phyloP scores from a whole-genome alignment of 2,888 invertebrate genomes.

The Caenorhabditis sp. region DNA sequence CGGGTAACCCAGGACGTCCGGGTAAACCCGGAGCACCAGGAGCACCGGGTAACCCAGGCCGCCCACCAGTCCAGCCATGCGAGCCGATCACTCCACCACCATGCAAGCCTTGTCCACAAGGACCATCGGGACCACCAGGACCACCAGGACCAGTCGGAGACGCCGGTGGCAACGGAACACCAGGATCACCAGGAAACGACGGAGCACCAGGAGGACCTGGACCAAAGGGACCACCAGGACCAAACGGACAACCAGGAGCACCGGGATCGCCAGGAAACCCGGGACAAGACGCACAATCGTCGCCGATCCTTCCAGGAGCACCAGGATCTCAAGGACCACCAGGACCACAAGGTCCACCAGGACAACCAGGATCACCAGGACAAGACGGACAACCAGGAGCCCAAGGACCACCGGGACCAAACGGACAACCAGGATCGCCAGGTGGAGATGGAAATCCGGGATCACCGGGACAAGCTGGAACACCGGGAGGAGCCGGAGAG shows the following conservation, averaged over 20 bases:
- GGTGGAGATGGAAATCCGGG: constrained; percentile 55
- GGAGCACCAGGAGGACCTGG: constrained; percentile 40
- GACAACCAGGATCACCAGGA: constrained; percentile 52
- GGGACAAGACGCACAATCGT: constrained; percentile 29
- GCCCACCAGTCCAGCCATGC: constrained; percentile 49
- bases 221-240: constrained; percentile 47
- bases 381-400: constrained; percentile 53
- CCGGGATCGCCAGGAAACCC: constrained; percentile 46
- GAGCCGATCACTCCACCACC: constrained; percentile 58
- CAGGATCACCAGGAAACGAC: constrained; percentile 40
- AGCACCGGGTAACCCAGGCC: constrained; percentile 55
- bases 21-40: constrained; percentile 56
- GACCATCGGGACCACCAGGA: constrained; percentile 58
- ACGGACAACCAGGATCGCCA: constrained; percentile 37
- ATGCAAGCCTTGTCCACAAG: constrained; percentile 55
- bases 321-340: constrained; percentile 45
- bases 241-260: constrained; percentile 48
- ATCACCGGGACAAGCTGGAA: constrained; percentile 39
- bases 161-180: constrained; percentile 40
- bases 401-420: constrained; percentile 49
- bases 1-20: constrained; percentile 58
- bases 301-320: constrained; percentile 41
- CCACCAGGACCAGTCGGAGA: constrained; percentile 51
- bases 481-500: constrained; percentile 32
- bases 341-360: constrained; percentile 16